Evolutionary conservation across 1,140 invertebrate genomes (phyloP), one percentile per base, ranked within the genome.

Genomic region (Bombus balteatus): DNA sequence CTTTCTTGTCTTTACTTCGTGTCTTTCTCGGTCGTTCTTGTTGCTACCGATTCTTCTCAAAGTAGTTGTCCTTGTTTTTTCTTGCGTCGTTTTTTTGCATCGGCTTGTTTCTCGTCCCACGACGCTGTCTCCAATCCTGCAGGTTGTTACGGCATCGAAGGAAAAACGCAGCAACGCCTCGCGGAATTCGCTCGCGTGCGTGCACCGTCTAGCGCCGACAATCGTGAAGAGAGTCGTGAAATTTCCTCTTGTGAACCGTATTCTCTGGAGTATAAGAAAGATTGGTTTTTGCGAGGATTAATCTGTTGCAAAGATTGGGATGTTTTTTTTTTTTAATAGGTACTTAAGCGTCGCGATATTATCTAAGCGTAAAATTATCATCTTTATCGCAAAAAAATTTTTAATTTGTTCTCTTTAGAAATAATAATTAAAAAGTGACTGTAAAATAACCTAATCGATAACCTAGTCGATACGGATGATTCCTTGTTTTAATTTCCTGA

Each of bases 1-100:
- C n/a, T 34, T 8, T 66, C 65, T 32, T 76, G 41, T n/a, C 8
- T 28, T 68, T 22, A 10, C 25, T 81, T 85, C 59, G 73, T 66
- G 32, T 39, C 41, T 13, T n/a, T 13, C 37, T n/a, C 8, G 1
- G 3, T 39, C 13, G 53, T 88, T 71, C 74, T 78, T 78, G 88
- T 82, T 32, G 41, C 66, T 83, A 75, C 25, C 1, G 68, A 39
- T 37, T 87, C 83, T 76, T 79, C 66, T 65, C 12, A 43, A 34
- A 37, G 47, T 75, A 6, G 47, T 4, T 57, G 10, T 34, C 13
- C n/a, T 18, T 37, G 5, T 71, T 41, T 9, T 18, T 41, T n/a
- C 5, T 28, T 28, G 28, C 25, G 4, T 6, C 10, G 43, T 3
- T 3, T 34, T 25, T 37, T 39, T 25, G 1, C 12, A 12, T 39